Evolutionary conservation across 2,888 invertebrate species (phyloP).

Genomic region (Platycnemis pennipes): DNA sequence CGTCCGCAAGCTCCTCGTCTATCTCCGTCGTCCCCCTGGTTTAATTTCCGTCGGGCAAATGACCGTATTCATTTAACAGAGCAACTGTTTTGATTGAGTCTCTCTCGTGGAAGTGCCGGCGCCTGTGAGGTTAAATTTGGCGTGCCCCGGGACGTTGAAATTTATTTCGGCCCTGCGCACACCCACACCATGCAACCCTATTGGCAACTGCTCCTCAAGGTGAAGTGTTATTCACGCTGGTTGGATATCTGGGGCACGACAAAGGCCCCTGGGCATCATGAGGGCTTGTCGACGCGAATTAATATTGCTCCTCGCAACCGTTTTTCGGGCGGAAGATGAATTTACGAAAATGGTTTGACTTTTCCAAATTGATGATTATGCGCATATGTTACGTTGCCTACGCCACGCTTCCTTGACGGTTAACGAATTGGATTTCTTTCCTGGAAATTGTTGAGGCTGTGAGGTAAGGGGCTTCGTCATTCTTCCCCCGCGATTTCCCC

Average conservation of each 20-base stretch:
- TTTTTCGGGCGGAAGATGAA: neutral
- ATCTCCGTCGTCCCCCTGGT: neutral
- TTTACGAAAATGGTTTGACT: neutral
- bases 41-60: neutral
- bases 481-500: neutral
- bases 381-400: neutral
- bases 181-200: neutral
- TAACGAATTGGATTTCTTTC: neutral
- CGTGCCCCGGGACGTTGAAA: neutral
- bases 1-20: neutral
- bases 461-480: neutral
- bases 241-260: neutral
- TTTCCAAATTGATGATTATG: neutral
- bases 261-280: neutral
- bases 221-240: neutral
- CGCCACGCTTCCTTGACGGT: neutral
- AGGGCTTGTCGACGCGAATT: neutral
- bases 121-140: neutral
- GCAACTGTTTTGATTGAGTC: neutral
- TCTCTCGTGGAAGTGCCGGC: neutral
- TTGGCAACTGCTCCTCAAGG: neutral
- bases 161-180: neutral
- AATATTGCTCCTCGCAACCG: neutral
- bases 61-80: neutral
- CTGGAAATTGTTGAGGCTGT: neutral